Percentiles rank a stretch among this genome's conserved stretches.
These are phyloP conservation scores for Glyptemys insculpta DNA, from an alignment of 2,797 vertebrate species.

Conservation along the genomic window DNA sequence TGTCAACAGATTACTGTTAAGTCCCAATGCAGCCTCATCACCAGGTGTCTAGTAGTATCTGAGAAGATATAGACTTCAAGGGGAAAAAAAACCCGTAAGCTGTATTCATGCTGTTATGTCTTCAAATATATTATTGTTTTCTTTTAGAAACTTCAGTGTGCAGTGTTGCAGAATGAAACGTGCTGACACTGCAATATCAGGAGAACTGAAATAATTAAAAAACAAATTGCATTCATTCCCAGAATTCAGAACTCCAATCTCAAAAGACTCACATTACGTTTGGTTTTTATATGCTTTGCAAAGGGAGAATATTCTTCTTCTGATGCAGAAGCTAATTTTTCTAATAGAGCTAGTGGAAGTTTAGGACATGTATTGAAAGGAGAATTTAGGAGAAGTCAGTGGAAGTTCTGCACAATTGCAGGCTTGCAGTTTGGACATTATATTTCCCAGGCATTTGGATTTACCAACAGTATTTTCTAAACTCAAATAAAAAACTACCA, in stretches of 20 bases:
- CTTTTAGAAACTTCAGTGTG: slow-evolving; percentile 46
- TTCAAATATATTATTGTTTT: slow-evolving; percentile 19
- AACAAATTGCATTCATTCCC: not conserved
- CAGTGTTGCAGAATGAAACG: slow-evolving; percentile 10
- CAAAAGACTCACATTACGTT: not conserved
- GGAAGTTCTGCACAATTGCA: not conserved
- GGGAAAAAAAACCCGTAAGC: not conserved
- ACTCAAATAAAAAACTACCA: not conserved
- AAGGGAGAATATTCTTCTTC: not conserved
- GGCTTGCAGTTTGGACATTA: not conserved
- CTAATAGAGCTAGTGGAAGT: slow-evolving; percentile 15
- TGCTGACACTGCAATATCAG: not conserved
- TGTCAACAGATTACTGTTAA: slow-evolving; percentile 62
- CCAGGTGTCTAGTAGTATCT: slow-evolving; percentile 52
- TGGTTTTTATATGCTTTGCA: not conserved
- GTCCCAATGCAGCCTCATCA: slow-evolving; percentile 41
- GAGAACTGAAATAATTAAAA: slow-evolving; percentile 30
- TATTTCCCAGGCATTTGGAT: not conserved
- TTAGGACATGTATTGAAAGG: not conserved
- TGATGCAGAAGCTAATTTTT: not conserved
- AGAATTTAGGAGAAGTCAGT: not conserved
- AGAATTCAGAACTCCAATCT: slow-evolving; percentile 14
- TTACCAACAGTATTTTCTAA: not conserved
- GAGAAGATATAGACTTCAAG: slow-evolving; percentile 19
- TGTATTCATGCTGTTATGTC: slow-evolving; percentile 35